Evolutionary conservation across 2,113 vertebrate genomes (phyloP), one percentile per base, ranked within the genome.

Genomic region (Sardina pilchardus): DNA sequence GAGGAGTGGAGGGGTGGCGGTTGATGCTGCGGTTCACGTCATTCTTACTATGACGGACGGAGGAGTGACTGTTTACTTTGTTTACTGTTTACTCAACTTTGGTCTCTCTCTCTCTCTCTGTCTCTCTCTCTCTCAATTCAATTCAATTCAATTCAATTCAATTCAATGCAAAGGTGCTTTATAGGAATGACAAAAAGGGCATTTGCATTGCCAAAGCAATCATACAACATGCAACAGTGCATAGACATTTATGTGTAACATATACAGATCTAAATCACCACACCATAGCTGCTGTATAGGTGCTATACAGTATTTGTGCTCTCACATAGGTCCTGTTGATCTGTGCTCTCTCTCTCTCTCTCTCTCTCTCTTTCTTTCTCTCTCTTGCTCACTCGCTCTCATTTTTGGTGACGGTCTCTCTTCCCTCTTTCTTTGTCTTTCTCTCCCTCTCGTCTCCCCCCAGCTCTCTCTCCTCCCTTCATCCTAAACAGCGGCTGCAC

Each of bases 301-400:
- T n/a, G n/a, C n/a, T n/a, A n/a, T n/a, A n/a, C n/a, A n/a, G n/a
- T n/a, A n/a, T n/a, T n/a, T n/a, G n/a, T n/a, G n/a, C n/a, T n/a
- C n/a, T n/a, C n/a, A n/a, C n/a, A n/a, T n/a, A n/a, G n/a, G n/a
- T n/a, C n/a, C n/a, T n/a, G n/a, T n/a, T n/a, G n/a, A n/a, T n/a
- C n/a, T 19, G n/a, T n/a, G n/a, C n/a, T 88, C 53, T 56, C 36
- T 17, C 44, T 45, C 2, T 19, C 16, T 12, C 34, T 26, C 80
- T 39, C 81, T 86, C 24, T 24, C 19, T 85, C 53, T 83, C 47
- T 82, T 16, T 84, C 81, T 75, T 24, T 47, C 24, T 44, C 50
- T 80, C 71, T n/a, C 78, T n/a, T 17, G 36, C 80, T n/a, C n/a
- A n/a, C n/a, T n/a, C n/a, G n/a, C n/a, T n/a, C n/a, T n/a, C 42